phyloP scores from a whole-genome alignment of 1,140 invertebrate genomes.

The Sitobion miscanthi region DNA sequence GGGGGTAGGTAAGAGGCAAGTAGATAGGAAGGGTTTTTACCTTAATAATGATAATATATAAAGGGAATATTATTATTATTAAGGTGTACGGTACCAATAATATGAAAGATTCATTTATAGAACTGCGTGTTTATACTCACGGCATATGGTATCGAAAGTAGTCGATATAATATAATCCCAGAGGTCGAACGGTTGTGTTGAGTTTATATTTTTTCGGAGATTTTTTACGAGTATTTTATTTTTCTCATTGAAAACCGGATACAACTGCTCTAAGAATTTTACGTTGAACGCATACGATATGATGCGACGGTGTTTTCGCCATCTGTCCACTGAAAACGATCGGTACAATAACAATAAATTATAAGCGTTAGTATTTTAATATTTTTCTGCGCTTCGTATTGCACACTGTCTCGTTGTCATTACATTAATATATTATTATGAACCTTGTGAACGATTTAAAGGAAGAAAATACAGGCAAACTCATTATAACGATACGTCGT shows the following conservation, averaged over 20 bases:
- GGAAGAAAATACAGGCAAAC: neutral
- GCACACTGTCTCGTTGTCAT: neutral
- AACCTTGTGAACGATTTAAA: neutral
- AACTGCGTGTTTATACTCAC: constrained; percentile 64
- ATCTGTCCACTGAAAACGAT: constrained; percentile 62
- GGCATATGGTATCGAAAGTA: constrained; percentile 82
- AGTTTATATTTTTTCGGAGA: constrained; percentile 58
- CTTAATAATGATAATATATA: neutral
- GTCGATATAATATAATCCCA: constrained; percentile 70
- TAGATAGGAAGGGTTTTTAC: neutral
- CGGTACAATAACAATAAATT: neutral
- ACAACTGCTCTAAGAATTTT: constrained; percentile 79
- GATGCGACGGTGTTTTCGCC: constrained; percentile 70
- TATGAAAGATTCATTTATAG: neutral
- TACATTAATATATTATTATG: neutral
- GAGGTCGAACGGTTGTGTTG: constrained; percentile 58
- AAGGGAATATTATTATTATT: neutral
- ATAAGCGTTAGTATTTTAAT: no score
- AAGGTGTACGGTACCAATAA: neutral
- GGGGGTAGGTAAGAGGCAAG: no score
- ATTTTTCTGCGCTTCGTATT: neutral
- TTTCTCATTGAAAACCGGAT: constrained; percentile 78
- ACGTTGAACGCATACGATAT: constrained; percentile 84
- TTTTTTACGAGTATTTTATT: constrained; percentile 66
- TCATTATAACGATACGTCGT: no score